A percentile compares a stretch with the other conserved stretches of the same genome.
Conservation (phyloP, 1,140 invertebrate genomes). For the Zaprionus inermis region DNA sequence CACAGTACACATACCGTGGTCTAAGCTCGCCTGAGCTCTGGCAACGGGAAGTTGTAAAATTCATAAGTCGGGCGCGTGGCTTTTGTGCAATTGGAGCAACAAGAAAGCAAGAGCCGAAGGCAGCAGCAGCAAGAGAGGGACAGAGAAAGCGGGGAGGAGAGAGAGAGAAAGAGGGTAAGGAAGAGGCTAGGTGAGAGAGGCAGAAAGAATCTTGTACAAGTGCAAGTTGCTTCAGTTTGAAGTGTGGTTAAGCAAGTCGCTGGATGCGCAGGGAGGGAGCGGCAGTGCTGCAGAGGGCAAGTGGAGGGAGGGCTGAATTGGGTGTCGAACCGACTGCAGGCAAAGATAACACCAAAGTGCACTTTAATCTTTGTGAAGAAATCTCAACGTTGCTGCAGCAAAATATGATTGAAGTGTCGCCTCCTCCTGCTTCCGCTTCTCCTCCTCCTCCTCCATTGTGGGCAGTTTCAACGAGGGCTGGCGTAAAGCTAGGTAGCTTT, state of each 20-base stretch:
- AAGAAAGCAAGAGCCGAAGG: slow-evolving; percentile 37
- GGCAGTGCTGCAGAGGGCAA: neutral
- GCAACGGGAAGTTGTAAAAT: slow-evolving; percentile 78
- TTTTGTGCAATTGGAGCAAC: slow-evolving; percentile 76
- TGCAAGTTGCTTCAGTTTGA: slow-evolving; percentile 53
- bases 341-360: slow-evolving; percentile 79
- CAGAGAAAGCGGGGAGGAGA: neutral
- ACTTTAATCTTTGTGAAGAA: slow-evolving; percentile 78
- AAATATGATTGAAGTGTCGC: slow-evolving; percentile 76
- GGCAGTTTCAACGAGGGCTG: slow-evolving; percentile 1
- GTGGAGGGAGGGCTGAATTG: slow-evolving; percentile 19
- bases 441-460: neutral
- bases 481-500: slow-evolving; percentile 2
- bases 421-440: neutral
- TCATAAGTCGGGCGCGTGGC: slow-evolving; percentile 76
- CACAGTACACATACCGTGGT: neutral
- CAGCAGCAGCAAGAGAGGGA: neutral
- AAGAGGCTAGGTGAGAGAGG: slow-evolving; percentile 4
- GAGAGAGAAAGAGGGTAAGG: slow-evolving; percentile 12
- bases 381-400: slow-evolving; percentile 67
- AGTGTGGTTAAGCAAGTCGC: slow-evolving; percentile 8
- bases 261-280: too few species aligned
- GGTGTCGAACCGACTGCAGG: slow-evolving; percentile 60
- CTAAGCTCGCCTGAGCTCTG: slow-evolving; percentile 59
- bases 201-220: slow-evolving; percentile 53